Evolutionary conservation across 2,113 vertebrate genomes (phyloP), one percentile per base, ranked within the genome.

Genomic region (Tyto alba): DNA sequence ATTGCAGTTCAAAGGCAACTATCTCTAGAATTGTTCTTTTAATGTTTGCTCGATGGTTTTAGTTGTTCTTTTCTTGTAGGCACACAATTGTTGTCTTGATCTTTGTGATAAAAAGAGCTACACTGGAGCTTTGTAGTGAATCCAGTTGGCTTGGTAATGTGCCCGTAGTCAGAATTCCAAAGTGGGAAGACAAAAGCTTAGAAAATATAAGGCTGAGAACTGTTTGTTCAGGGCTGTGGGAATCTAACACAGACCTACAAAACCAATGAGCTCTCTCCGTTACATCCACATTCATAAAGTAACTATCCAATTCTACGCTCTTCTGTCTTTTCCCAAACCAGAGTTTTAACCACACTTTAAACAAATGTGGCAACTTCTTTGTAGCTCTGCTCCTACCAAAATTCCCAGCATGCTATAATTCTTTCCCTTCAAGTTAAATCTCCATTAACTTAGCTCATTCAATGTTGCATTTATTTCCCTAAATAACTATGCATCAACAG

Each of bases 61-160:
- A 96, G 97, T 98, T 98, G 98, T 98, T 98, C 97, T 98, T 98
- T 98, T 98, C 97, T 98, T 98, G 98, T 98, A 97, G 93, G 96
- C 97, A 94, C 96, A 98, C 98, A 98, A 98, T 98, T 98, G 97
- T 98, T 98, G 97, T 98, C 98, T 98, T 98, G 98, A 98, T 98
- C 98, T 98, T 96, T 96, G 96, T 94, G 98, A 98, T 98, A 98
- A 98, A 98, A 98, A 98, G 96, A 97, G 95, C 97, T 97, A 97
- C 92, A 66, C 73, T 97, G 68, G 52, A 97, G 97, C 98, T 98
- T 98, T 98, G 98, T 98, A 98, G 97, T 97, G 97, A 97, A 94
- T 98, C 97, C 97, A 98, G 98, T 98, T 98, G 97, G 98, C 97
- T 97, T 97, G 97, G 97, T 98, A 98, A 98, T 98, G 96, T 97